A percentile compares a stretch with the other conserved stretches of the same genome.
Evolutionary conservation across 2,888 invertebrate genomes (phyloP).

Genomic region (Noctua fimbriata): DNA sequence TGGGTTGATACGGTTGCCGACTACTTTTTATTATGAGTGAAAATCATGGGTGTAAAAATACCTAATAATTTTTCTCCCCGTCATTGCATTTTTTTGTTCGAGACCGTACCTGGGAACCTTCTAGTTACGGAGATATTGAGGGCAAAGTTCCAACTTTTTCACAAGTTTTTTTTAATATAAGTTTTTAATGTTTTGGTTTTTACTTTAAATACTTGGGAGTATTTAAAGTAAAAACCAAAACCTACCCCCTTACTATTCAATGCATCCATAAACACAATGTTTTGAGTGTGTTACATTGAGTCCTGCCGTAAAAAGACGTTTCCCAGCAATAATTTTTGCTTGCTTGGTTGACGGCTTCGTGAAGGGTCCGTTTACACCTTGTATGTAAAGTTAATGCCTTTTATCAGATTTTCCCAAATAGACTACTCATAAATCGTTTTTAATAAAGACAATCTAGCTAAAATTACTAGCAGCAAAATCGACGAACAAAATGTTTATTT

Average conservation of each 20-base stretch:
- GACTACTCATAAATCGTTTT: neutral
- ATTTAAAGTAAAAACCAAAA: no score
- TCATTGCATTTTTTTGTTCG: neutral
- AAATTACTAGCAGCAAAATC: neutral
- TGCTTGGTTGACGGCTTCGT: neutral
- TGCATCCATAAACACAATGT: neutral
- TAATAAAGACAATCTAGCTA: neutral
- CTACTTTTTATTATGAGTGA: slow-evolving; percentile 28
- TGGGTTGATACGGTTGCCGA: slow-evolving; percentile 16
- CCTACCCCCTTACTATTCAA: neutral
- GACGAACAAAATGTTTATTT: neutral
- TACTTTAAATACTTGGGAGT: no score
- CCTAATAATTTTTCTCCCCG: neutral
- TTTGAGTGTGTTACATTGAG: neutral
- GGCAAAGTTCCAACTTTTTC: neutral
- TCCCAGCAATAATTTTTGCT: neutral
- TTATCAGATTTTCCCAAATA: neutral
- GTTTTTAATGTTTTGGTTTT: no score
- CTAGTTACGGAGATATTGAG: neutral
- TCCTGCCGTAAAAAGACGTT: neutral
- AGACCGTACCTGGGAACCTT: neutral
- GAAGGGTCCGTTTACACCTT: neutral
- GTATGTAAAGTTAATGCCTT: neutral
- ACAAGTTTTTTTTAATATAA: no score
- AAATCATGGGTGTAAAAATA: neutral